Conservation (phyloP, 2,888 invertebrate genomes). For the Halictus quadricinctus region DNA sequence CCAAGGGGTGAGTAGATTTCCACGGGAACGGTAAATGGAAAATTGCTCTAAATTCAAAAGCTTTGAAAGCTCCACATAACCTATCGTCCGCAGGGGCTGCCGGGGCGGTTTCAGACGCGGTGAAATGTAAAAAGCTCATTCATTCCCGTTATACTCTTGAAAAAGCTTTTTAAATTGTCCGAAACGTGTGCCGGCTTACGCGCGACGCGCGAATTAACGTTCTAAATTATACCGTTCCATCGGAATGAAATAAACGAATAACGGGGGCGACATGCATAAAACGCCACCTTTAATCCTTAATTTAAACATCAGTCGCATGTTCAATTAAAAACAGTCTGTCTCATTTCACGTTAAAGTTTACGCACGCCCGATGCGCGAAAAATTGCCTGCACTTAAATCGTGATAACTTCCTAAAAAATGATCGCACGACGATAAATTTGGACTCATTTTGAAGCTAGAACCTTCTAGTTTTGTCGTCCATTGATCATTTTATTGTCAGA, state of each 20-base stretch:
- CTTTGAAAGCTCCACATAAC: not conserved
- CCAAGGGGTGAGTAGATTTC: slow-evolving; percentile 35
- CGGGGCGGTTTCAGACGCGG: not conserved
- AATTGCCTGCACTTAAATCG: too few relatives aligned
- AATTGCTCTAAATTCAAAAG: not conserved
- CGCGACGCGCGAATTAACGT: not conserved
- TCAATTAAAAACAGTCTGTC: too few relatives aligned
- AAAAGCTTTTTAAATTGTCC: not conserved
- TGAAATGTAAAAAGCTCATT: slow-evolving; percentile 6
- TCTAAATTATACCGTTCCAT: not conserved
- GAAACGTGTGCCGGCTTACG: not conserved
- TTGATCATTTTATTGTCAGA: too few relatives aligned
- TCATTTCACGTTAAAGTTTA: too few relatives aligned
- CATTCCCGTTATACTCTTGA: not conserved
- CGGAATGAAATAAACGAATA: not conserved
- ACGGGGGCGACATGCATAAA: too few relatives aligned
- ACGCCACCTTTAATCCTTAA: too few relatives aligned
- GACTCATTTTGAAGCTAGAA: too few relatives aligned
- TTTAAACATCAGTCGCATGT: too few relatives aligned
- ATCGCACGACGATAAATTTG: too few relatives aligned
- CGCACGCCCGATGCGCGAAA: too few relatives aligned
- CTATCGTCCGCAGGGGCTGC: not conserved
- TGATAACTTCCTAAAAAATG: too few relatives aligned
- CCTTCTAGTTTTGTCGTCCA: too few relatives aligned
- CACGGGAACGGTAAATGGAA: not conserved